Percentiles rank a stretch among this genome's conserved stretches.
These are phyloP conservation scores for Sinopyrophorus schimmeli DNA, from an alignment of 2,888 invertebrate species.

Conservation along the genomic window DNA sequence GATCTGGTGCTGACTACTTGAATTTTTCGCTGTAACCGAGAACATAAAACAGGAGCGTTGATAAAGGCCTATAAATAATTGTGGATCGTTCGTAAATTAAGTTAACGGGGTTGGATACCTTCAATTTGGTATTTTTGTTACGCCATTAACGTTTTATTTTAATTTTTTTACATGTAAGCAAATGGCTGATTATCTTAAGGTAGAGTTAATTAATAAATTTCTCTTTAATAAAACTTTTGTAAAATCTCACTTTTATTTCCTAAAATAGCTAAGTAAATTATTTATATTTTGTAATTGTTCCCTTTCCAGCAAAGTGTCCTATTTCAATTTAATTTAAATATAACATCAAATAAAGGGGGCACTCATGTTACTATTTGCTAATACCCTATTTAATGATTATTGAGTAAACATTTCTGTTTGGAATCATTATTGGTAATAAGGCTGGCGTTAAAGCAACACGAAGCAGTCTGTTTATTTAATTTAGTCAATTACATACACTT, in stretches of 20 bases:
- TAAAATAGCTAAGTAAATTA: too few relatives aligned
- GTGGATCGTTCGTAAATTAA: conserved; percentile 22
- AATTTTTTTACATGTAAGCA: background rate
- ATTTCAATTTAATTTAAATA: too few relatives aligned
- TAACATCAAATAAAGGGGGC: background rate
- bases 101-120: conserved; percentile 8
- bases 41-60: conserved; percentile 40
- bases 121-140: conserved; percentile 5
- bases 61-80: conserved; percentile 34
- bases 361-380: conserved; percentile 16
- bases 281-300: too few relatives aligned
- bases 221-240: background rate
- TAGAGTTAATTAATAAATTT: background rate
- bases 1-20: conserved; percentile 58
- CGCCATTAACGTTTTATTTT: background rate
- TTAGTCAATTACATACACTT: too few relatives aligned
- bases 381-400: conserved; percentile 15
- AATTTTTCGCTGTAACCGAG: conserved; percentile 51
- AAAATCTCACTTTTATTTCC: too few relatives aligned
- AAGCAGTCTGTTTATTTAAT: too few relatives aligned
- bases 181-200: background rate
- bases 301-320: too few relatives aligned
- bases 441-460: too few relatives aligned
- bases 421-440: conserved; percentile 11
- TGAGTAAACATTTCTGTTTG: conserved; percentile 6